Conservation (phyloP, 2,797 vertebrate genomes). For the Catamblyrhynchus diadema region DNA sequence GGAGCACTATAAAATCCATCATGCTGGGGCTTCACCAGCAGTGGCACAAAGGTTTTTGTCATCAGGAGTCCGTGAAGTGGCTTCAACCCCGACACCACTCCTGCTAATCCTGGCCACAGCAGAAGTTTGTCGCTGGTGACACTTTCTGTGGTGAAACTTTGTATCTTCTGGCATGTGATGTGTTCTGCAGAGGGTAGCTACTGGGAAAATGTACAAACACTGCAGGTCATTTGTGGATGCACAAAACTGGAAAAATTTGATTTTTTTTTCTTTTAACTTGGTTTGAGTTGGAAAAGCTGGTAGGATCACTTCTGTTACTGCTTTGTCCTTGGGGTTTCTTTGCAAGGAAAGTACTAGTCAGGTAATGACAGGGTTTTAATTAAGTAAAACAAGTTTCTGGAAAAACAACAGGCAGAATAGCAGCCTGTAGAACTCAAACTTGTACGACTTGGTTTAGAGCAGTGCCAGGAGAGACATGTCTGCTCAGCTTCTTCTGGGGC, state of each 20-base stretch:
- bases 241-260: not conserved
- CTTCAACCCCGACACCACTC: fast-evolving
- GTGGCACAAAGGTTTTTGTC: not conserved
- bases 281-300: not conserved
- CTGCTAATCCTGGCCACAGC: not conserved
- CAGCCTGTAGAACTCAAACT: not conserved
- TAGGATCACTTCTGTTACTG: not conserved
- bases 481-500: fast-evolving
- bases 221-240: not conserved
- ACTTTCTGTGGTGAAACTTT: not conserved
- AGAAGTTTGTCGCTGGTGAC: not conserved
- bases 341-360: not conserved
- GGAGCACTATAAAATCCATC: fast-evolving
- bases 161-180: not conserved
- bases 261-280: not conserved
- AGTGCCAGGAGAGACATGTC: not conserved
- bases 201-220: not conserved
- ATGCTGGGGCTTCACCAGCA: fast-evolving
- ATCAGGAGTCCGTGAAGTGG: not conserved
- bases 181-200: not conserved
- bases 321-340: not conserved
- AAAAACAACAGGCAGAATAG: not conserved
- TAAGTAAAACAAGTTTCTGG: not conserved
- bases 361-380: not conserved
- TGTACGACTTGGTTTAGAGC: not conserved